Conservation (phyloP, 2,888 invertebrate species). For the Acronicta psi region DNA sequence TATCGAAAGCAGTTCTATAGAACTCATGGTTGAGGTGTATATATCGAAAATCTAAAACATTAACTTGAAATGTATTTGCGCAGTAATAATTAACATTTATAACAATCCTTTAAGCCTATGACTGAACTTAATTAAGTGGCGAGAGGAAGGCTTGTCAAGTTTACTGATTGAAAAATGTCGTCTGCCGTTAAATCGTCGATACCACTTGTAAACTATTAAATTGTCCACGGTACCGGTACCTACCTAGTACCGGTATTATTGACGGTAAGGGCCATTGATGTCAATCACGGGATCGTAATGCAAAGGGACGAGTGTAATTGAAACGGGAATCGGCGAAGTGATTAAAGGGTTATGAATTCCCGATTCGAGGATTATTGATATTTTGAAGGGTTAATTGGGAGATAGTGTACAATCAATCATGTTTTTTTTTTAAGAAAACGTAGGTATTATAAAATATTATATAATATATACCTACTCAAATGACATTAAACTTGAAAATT, state of each 20-base stretch:
- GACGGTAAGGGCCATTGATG: constrained; percentile 39
- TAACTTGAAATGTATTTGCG: too few species aligned
- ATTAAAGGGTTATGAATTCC: constrained; percentile 24
- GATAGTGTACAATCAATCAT: too few species aligned
- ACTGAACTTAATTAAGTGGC: constrained; percentile 22
- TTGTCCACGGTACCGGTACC: constrained; percentile 1
- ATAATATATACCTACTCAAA: too few species aligned
- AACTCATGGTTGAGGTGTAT: too few species aligned
- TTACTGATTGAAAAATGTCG: constrained; percentile 42
- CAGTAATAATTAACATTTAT: too few species aligned
- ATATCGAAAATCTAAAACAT: too few species aligned
- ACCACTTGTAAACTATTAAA: constrained; percentile 36
- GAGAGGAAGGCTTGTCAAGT: constrained; percentile 13
- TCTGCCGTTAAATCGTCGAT: constrained; percentile 24
- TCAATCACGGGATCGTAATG: constrained; percentile 42
- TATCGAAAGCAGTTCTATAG: too few species aligned
- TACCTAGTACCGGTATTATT: constrained; percentile 22
- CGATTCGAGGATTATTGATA: constrained; percentile 15
- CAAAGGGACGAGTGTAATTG: constrained; percentile 36
- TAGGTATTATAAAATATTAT: too few species aligned
- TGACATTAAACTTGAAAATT: too few species aligned
- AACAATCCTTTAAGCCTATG: constrained; percentile 3
- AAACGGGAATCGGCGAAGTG: constrained; percentile 21
- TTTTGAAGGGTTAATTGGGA: too few species aligned
- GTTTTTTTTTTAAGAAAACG: too few species aligned